These are phyloP conservation scores for Euura lappo DNA, from an alignment of 1,140 invertebrate genomes.

Conservation along the genomic window DNA sequence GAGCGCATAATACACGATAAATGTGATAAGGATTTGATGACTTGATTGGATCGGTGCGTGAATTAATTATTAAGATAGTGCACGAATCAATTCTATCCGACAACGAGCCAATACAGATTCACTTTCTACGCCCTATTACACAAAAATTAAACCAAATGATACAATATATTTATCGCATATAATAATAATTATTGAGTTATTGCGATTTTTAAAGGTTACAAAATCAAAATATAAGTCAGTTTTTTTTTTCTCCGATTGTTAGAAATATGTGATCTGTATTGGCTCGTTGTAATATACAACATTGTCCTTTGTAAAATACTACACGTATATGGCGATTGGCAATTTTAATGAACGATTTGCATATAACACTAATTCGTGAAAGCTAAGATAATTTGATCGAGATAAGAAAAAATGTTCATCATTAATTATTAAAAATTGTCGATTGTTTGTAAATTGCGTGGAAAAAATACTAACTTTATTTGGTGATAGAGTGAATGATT, in stretches of 20 bases:
- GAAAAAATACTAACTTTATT: too few species aligned
- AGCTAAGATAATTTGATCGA: background rate
- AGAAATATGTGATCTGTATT: background rate
- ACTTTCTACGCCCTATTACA: background rate
- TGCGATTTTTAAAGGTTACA: too few species aligned
- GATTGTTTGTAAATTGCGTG: too few species aligned
- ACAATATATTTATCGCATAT: too few species aligned
- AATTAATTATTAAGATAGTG: conserved; percentile 57
- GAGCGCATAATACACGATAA: conserved; percentile 40
- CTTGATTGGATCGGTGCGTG: conserved; percentile 52
- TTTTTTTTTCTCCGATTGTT: too few species aligned
- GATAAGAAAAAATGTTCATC: background rate
- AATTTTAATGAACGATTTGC: conserved; percentile 4
- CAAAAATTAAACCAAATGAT: too few species aligned
- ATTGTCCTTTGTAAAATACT: conserved; percentile 2
- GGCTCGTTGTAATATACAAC: background rate
- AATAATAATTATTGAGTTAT: too few species aligned
- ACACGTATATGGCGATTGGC: background rate
- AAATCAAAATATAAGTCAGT: too few species aligned
- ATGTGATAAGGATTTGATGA: conserved; percentile 47
- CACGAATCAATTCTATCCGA: conserved; percentile 38
- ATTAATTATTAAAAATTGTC: too few species aligned
- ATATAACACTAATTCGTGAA: background rate
- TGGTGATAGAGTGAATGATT: too few species aligned
- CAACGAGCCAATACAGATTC: conserved; percentile 28